Evolutionary conservation across 2,797 vertebrate genomes (phyloP).

Genomic region (Heteromormyrus szaboi): DNA sequence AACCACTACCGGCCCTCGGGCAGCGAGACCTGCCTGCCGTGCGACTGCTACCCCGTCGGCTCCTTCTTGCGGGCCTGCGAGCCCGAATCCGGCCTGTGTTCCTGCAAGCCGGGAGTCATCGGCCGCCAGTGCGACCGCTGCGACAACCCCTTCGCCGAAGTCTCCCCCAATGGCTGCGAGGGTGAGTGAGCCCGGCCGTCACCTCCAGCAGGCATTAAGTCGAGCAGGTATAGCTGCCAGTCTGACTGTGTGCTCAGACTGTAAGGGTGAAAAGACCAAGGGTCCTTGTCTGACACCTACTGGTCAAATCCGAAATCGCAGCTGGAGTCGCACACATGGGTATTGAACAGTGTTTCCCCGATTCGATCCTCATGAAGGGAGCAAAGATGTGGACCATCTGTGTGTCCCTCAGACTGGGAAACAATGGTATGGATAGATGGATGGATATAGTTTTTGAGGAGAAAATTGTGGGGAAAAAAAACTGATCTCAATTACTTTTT

Average conservation of each 20-base stretch:
- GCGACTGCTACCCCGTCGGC: conserved; percentile 86
- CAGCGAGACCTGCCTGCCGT: conserved; percentile 73
- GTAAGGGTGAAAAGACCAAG: neutral
- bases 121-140: conserved; percentile 88
- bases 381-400: neutral
- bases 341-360: neutral
- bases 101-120: conserved; percentile 87
- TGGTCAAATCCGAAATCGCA: neutral
- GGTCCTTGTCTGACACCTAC: neutral
- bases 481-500: neutral
- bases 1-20: conserved; percentile 77
- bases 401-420: neutral
- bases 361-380: neutral
- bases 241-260: neutral
- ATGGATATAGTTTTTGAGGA: neutral
- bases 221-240: neutral
- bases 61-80: conserved; percentile 83
- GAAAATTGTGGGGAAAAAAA: neutral
- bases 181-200: conserved; percentile 51
- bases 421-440: neutral
- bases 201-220: no score
- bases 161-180: conserved; percentile 85
- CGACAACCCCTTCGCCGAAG: conserved; percentile 94
- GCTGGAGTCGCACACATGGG: neutral
- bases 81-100: conserved; percentile 76